These are phyloP conservation scores for Cataglyphis altisquamis DNA, from an alignment of 2,888 invertebrate species.

Conservation along the genomic window DNA sequence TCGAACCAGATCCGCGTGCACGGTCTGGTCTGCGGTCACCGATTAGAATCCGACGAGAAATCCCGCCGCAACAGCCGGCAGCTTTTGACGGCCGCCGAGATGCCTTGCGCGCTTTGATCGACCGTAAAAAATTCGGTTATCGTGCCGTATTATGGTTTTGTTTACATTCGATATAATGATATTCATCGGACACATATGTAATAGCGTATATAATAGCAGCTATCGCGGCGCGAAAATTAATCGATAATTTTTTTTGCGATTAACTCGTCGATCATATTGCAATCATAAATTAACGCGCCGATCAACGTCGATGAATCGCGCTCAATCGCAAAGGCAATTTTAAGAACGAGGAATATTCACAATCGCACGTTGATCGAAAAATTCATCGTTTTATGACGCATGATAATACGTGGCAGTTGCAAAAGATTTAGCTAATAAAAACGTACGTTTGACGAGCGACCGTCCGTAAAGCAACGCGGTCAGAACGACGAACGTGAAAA, in stretches of 20 bases:
- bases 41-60: conserved; percentile 48
- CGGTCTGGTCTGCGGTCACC: neutral
- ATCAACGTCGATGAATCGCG: neutral
- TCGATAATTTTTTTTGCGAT: neutral
- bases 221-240: neutral
- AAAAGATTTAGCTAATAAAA: conserved; percentile 74
- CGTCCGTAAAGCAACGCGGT: conserved; percentile 69
- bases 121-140: conserved; percentile 78
- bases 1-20: conserved; percentile 56
- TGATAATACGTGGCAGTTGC: conserved; percentile 68
- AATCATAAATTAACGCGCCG: conserved; percentile 9
- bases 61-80: conserved; percentile 44
- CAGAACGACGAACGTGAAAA: conserved; percentile 65
- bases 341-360: conserved; percentile 47
- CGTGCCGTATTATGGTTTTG: conserved; percentile 73
- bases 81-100: conserved; percentile 59
- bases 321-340: neutral
- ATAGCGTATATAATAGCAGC: neutral
- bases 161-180: conserved; percentile 75
- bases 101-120: conserved; percentile 40
- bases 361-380: conserved; percentile 61
- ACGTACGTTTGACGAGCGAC: conserved; percentile 63
- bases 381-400: conserved; percentile 66
- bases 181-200: conserved; percentile 55
- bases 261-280: neutral